Conservation (phyloP, 2,888 invertebrate species). For the Himalopsyche kuldschensis region DNA sequence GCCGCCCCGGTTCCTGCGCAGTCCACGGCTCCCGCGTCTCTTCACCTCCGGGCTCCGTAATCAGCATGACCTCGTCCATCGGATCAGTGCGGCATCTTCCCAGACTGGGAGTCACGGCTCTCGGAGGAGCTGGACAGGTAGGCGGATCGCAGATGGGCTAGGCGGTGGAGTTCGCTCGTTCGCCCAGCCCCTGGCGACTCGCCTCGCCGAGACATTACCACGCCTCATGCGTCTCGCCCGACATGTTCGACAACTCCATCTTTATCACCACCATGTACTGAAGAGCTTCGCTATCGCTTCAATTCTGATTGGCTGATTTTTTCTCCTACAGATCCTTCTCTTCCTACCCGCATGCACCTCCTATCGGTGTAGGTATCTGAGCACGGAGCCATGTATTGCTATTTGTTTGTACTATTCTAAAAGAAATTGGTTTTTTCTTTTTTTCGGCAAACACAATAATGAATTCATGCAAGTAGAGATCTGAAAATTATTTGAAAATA, state of each 20-base stretch:
- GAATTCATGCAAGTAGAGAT: neutral
- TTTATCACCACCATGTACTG: constrained; percentile 39
- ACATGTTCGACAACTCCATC: constrained; percentile 39
- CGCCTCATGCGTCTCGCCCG: constrained; percentile 39
- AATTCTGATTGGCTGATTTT: neutral
- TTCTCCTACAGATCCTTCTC: neutral
- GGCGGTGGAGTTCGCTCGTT: constrained; percentile 45
- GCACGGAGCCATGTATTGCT: neutral
- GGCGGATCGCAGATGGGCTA: constrained; percentile 46
- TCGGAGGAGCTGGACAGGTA: constrained; percentile 62
- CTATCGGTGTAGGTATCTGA: neutral
- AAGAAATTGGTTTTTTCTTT: neutral
- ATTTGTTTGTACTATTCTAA: neutral
- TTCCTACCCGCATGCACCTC: neutral
- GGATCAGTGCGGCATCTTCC: constrained; percentile 54
- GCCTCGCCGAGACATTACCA: constrained; percentile 36
- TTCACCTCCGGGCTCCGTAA: constrained; percentile 82
- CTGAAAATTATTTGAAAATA: constrained; percentile 9
- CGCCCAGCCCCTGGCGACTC: constrained; percentile 44
- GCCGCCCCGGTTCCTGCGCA: constrained; percentile 65
- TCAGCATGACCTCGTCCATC: constrained; percentile 57
- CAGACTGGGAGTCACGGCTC: constrained; percentile 74
- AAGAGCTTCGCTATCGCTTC: constrained; percentile 23
- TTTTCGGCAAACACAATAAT: neutral
- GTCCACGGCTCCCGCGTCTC: constrained; percentile 68